Conservation (phyloP, 2,113 vertebrate species). For the Leiothrix lutea region DNA sequence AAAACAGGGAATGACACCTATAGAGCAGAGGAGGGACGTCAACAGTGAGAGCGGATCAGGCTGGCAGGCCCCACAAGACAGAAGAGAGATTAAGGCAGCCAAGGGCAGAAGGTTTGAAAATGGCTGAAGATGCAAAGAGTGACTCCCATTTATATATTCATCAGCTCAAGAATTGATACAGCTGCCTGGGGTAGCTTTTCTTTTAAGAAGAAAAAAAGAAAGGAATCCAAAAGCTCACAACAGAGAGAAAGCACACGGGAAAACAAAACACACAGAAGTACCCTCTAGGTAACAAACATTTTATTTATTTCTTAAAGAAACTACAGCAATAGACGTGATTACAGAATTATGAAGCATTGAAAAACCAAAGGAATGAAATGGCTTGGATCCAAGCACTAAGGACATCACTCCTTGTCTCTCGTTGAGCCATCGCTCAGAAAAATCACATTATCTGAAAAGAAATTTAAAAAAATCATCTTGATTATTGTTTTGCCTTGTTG, state of each 20-base stretch:
- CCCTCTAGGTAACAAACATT: constrained; percentile 36
- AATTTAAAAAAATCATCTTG: constrained; percentile 28
- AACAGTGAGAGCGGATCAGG: not conserved
- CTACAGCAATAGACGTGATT: constrained; percentile 56
- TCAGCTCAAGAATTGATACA: not conserved
- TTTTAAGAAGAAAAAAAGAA: not conserved
- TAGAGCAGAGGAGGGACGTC: not conserved
- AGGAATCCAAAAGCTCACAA: not conserved
- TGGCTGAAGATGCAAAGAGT: not conserved
- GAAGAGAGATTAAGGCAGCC: not conserved
- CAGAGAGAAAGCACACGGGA: not conserved
- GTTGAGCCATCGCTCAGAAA: constrained; percentile 85
- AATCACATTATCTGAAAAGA: constrained; percentile 90
- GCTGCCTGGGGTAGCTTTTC: not conserved
- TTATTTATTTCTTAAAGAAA: constrained; percentile 68
- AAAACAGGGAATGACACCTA: not conserved
- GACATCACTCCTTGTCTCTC: constrained; percentile 78
- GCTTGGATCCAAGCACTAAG: not conserved
- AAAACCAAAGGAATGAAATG: constrained; percentile 26
- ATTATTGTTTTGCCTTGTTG: not conserved
- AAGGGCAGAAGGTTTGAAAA: not conserved
- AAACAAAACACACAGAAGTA: not conserved
- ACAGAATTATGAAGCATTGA: constrained; percentile 50
- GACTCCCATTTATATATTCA: not conserved
- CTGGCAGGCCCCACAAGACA: not conserved